phyloP scores from a whole-genome alignment of 1,140 invertebrate genomes.

The Drosophila paulistorum region DNA sequence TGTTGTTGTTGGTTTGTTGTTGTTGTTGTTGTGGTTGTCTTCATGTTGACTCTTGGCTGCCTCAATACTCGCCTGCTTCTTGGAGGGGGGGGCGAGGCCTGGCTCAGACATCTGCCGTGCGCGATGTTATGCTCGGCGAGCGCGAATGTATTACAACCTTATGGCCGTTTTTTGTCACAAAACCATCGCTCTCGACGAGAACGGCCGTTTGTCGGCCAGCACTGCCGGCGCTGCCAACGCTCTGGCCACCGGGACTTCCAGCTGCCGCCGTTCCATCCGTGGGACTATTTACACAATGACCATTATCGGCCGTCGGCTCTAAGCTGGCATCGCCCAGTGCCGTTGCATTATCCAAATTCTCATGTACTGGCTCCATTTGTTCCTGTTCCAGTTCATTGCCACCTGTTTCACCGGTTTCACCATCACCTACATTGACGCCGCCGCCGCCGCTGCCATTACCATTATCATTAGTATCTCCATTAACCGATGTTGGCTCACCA shows the following conservation, averaged over 20 bases:
- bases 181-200: constrained; percentile 91
- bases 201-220: constrained; percentile 89
- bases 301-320: constrained; percentile 71
- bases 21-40: no score
- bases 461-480: constrained; percentile 20
- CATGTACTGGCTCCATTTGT: constrained; percentile 14
- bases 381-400: constrained; percentile 12
- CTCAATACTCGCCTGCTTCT: constrained; percentile 81
- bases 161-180: constrained; percentile 92
- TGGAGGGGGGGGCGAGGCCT: constrained; percentile 85
- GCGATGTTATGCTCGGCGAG: constrained; percentile 91
- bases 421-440: not conserved
- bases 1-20: constrained; percentile 10
- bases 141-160: constrained; percentile 94
- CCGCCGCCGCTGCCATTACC: constrained; percentile 19
- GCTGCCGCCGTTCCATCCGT: constrained; percentile 43
- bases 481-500: constrained; percentile 28
- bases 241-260: constrained; percentile 65
- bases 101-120: constrained; percentile 91
- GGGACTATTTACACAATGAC: constrained; percentile 69
- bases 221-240: constrained; percentile 57
- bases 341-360: constrained; percentile 11
- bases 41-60: constrained; percentile 19
- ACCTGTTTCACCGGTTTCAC: constrained; percentile 2
- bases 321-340: constrained; percentile 15